Evolutionary conservation across 2,888 invertebrate genomes (phyloP).

Genomic region (Eledona agricola): DNA sequence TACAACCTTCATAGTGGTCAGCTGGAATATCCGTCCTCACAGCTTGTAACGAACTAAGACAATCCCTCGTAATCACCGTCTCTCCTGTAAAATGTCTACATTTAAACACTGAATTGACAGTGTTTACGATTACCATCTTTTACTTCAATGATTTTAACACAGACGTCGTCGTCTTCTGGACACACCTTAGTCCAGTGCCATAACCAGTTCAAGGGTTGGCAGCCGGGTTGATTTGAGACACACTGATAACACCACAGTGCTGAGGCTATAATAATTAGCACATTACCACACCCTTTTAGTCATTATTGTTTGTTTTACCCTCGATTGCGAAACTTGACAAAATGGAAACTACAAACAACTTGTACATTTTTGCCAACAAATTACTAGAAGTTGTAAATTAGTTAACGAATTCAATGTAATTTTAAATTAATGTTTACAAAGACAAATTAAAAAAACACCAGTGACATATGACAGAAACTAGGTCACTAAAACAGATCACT

Average conservation of each 20-base stretch:
- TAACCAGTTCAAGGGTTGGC: slow-evolving; percentile 85
- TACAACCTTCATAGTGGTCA: slow-evolving; percentile 90
- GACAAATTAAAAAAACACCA: too few species aligned
- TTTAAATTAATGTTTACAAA: too few species aligned
- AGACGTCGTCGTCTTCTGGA: slow-evolving; percentile 84
- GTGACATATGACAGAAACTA: too few species aligned
- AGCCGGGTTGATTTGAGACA: slow-evolving; percentile 88
- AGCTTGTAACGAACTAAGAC: slow-evolving; percentile 79
- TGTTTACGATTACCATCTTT: slow-evolving; percentile 74
- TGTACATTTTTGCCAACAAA: slow-evolving; percentile 18
- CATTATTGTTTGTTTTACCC: slow-evolving; percentile 13
- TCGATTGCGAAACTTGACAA: slow-evolving; percentile 9
- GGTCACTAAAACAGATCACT: too few species aligned
- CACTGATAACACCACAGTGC: slow-evolving; percentile 90
- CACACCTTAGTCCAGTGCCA: slow-evolving; percentile 81
- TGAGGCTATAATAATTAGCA: slow-evolving; percentile 29
- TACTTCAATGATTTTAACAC: slow-evolving; percentile 86
- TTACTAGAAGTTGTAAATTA: too few species aligned
- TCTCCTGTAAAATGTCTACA: slow-evolving; percentile 68
- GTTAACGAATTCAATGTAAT: too few species aligned
- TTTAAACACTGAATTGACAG: background rate
- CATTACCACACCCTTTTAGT: slow-evolving; percentile 32
- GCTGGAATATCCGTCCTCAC: slow-evolving; percentile 89
- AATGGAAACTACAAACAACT: background rate
- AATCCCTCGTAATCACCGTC: slow-evolving; percentile 83